Conservation (phyloP, 64 coral and sea anemone species). For the Stylophora pistillata region DNA sequence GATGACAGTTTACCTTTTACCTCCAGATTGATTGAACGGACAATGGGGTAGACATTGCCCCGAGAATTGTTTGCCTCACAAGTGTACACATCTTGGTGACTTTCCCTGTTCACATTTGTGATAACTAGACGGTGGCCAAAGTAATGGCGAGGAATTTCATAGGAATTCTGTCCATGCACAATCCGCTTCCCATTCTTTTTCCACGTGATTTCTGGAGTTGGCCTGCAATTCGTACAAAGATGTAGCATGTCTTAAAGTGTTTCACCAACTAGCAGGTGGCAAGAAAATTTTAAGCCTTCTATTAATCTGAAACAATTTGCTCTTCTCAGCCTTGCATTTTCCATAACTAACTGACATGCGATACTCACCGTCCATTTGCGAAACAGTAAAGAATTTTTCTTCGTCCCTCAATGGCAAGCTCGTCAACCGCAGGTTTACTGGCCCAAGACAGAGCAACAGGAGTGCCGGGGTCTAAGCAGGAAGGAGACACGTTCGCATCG, state of each 20-base stretch:
- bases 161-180: constrained; percentile 12
- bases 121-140: neutral
- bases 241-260: no score
- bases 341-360: neutral
- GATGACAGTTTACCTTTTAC: constrained; percentile 14
- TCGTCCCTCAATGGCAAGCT: constrained; percentile 43
- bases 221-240: constrained; percentile 1
- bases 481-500: no score
- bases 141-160: neutral
- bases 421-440: neutral
- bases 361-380: constrained; percentile 8
- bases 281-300: no score
- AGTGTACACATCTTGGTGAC: constrained; percentile 10
- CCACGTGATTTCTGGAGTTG: constrained; percentile 9
- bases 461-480: neutral
- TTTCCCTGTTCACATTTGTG: neutral
- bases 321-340: neutral
- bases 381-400: constrained; percentile 42
- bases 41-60: neutral
- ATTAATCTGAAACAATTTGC: neutral
- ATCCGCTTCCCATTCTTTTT: constrained; percentile 30
- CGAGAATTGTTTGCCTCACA: constrained; percentile 9
- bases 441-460: neutral
- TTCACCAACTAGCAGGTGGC: no score
- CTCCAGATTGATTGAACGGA: neutral